phyloP scores from a whole-genome alignment of 2,888 invertebrate species.

The Lypha dubia region DNA sequence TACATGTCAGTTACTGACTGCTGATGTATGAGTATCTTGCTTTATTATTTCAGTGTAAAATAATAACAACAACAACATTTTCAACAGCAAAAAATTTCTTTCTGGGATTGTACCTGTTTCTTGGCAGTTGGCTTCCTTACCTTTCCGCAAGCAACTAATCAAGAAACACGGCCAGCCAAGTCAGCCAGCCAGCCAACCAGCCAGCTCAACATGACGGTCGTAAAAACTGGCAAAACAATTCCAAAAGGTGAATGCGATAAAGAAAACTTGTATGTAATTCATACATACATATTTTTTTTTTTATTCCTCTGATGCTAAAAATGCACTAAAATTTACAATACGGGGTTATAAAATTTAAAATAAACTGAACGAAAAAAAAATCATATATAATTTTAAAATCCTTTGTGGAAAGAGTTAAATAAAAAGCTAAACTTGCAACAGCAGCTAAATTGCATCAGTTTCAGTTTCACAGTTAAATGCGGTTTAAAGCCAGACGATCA shows the following conservation, averaged over 20 bases:
- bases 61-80: slow-evolving; percentile 1
- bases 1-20: slow-evolving; percentile 9
- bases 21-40: slow-evolving; percentile 34
- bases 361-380: background rate
- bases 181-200: background rate
- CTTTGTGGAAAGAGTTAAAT: background rate
- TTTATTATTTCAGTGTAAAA: slow-evolving; percentile 24
- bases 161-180: background rate
- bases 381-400: slow-evolving; percentile 11
- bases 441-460: slow-evolving; percentile 62
- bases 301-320: slow-evolving; percentile 42
- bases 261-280: slow-evolving; percentile 50
- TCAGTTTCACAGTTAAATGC: slow-evolving; percentile 55
- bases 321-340: slow-evolving; percentile 52
- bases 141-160: slow-evolving; percentile 1
- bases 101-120: slow-evolving; percentile 61
- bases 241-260: slow-evolving; percentile 63
- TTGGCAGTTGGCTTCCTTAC: slow-evolving; percentile 29
- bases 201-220: slow-evolving; percentile 46
- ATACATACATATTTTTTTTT: too few relatives aligned
- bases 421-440: slow-evolving; percentile 29
- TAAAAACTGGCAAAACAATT: slow-evolving; percentile 60
- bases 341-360: slow-evolving; percentile 63
- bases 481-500: slow-evolving; percentile 18
- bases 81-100: background rate